Evolutionary conservation across 2,888 invertebrate species (phyloP).

Genomic region (Perizoma affinitatum): DNA sequence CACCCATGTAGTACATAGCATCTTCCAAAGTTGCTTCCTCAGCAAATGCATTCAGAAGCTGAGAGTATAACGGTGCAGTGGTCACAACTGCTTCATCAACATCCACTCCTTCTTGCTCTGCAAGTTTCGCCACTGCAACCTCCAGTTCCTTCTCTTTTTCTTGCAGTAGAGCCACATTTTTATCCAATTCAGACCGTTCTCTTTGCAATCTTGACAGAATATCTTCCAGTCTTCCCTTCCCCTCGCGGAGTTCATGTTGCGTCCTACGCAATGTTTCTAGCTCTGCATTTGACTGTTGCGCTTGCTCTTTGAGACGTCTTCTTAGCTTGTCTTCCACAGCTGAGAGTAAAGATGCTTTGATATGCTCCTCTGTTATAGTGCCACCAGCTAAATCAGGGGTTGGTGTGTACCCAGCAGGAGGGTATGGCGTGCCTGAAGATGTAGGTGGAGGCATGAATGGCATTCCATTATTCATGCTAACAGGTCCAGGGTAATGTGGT

Average conservation of each 20-base stretch:
- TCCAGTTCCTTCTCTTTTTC: conserved; percentile 95
- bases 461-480: conserved; percentile 56
- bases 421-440: conserved; percentile 58
- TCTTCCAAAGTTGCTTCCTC: conserved; percentile 99
- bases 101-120: conserved; percentile 92
- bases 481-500: conserved; percentile 65
- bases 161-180: conserved; percentile 91
- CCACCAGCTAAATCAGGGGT: conserved; percentile 83
- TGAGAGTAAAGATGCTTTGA: conserved; percentile 95
- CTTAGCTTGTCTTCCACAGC: conserved; percentile 98
- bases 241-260: conserved; percentile 93
- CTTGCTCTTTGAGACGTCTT: conserved; percentile 93
- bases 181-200: conserved; percentile 92
- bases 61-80: conserved; percentile 97
- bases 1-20: conserved; percentile 98
- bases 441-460: conserved; percentile 54
- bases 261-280: conserved; percentile 94
- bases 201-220: conserved; percentile 90
- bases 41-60: conserved; percentile 97
- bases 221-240: conserved; percentile 91
- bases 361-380: conserved; percentile 97
- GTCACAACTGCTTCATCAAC: conserved; percentile 99
- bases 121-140: conserved; percentile 89
- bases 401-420: conserved; percentile 56
- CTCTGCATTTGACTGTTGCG: conserved; percentile 96